phyloP scores from a whole-genome alignment of 2,113 vertebrate genomes.

The Oreochromis aureus region DNA sequence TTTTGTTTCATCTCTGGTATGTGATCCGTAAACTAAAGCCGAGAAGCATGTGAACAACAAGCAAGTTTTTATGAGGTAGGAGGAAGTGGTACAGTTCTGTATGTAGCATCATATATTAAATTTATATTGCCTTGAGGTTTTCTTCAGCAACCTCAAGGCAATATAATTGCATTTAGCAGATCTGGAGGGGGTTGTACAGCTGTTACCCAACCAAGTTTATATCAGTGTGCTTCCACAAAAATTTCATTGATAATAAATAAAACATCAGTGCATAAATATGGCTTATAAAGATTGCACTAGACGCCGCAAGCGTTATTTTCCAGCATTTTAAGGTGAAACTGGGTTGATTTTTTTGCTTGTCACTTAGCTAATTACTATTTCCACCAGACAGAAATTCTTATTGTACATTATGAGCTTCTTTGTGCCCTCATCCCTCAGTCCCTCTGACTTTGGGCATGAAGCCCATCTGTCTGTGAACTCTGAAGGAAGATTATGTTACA shows the following conservation, averaged over 20 bases:
- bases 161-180: neutral
- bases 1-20: conserved; percentile 40
- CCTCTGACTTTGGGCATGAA: neutral
- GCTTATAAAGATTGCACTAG: neutral
- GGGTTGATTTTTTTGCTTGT: neutral
- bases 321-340: neutral
- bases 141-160: neutral
- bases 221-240: neutral
- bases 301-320: neutral
- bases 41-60: neutral
- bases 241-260: neutral
- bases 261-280: neutral
- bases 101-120: neutral
- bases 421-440: neutral
- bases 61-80: conserved; percentile 9
- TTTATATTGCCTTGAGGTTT: neutral
- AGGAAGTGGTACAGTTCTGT: conserved; percentile 9
- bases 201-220: neutral
- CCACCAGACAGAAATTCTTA: neutral
- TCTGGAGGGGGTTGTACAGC: neutral
- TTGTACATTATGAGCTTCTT: neutral
- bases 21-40: conserved; percentile 26
- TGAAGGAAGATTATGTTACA: neutral
- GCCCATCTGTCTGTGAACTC: neutral
- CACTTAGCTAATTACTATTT: neutral